phyloP scores from a whole-genome alignment of 35 echinoderm and acorn worm species.

The Anneissia japonica region DNA sequence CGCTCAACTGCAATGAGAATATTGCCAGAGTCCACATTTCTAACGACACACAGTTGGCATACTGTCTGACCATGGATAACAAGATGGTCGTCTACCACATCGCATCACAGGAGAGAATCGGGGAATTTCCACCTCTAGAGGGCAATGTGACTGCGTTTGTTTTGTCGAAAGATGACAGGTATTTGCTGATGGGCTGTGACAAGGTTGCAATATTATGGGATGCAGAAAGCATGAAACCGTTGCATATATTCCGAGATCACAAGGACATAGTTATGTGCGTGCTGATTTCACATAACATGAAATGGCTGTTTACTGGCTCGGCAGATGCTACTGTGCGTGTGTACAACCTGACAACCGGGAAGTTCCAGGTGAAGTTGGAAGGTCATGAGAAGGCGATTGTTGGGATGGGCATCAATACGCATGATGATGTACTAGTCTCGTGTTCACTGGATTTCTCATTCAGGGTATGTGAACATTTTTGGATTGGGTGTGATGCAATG shows the following conservation, averaged over 20 bases:
- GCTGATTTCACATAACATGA: slow-evolving; percentile 42
- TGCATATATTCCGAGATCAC: slow-evolving; percentile 64
- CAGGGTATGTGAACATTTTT: slow-evolving; percentile 73
- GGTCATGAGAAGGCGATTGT: slow-evolving; percentile 62
- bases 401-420: slow-evolving; percentile 64
- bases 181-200: slow-evolving; percentile 50
- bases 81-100: slow-evolving; percentile 59
- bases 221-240: slow-evolving; percentile 44
- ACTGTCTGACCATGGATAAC: slow-evolving; percentile 50
- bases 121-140: slow-evolving; percentile 28
- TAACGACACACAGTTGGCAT: slow-evolving; percentile 80
- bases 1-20: slow-evolving; percentile 33
- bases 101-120: slow-evolving; percentile 60
- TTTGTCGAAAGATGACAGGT: background rate
- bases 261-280: slow-evolving; percentile 59
- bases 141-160: background rate
- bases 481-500: no score
- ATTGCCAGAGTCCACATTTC: slow-evolving; percentile 61
- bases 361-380: slow-evolving; percentile 52
- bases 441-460: slow-evolving; percentile 72
- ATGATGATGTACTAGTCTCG: slow-evolving; percentile 84
- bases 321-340: slow-evolving; percentile 59
- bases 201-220: slow-evolving; percentile 64
- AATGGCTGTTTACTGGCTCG: slow-evolving; percentile 57
- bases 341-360: slow-evolving; percentile 50